Conservation (phyloP, 2,797 vertebrate species). For the Falco columbarius region DNA sequence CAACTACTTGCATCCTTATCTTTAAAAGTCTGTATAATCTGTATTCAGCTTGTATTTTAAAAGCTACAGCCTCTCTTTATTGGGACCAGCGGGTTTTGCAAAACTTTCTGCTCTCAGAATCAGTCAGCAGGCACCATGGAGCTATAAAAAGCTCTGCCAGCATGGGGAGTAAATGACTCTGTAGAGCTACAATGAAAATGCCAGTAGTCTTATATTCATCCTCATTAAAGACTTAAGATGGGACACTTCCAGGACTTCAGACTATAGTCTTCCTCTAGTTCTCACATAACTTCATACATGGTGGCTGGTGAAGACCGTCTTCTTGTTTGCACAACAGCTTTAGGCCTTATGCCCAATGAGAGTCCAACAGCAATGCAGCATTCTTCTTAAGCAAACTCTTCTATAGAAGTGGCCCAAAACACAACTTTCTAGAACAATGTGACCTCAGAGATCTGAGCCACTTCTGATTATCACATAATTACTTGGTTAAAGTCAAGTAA, state of each 20-base stretch:
- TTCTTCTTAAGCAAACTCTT: not conserved
- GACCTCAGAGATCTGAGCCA: not conserved
- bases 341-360: accelerated
- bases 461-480: not conserved
- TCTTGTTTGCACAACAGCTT: not conserved
- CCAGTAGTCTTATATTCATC: not conserved
- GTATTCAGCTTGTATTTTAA: not conserved
- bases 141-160: not conserved
- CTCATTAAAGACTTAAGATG: not conserved
- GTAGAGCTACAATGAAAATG: not conserved
- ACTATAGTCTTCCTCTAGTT: not conserved
- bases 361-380: not conserved
- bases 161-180: not conserved
- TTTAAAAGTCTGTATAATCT: not conserved
- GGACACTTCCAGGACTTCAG: not conserved
- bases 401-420: not conserved
- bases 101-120: not conserved
- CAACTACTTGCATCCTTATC: not conserved
- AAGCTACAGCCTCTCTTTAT: not conserved
- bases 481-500: not conserved
- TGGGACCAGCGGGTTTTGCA: not conserved
- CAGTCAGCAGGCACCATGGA: not conserved
- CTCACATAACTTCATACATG: not conserved
- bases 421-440: not conserved
- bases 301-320: not conserved